Percentiles rank a stretch among this genome's conserved stretches.
Evolutionary conservation across 2,113 vertebrate genomes (phyloP).

Genomic region (Eupsittula cactorum): DNA sequence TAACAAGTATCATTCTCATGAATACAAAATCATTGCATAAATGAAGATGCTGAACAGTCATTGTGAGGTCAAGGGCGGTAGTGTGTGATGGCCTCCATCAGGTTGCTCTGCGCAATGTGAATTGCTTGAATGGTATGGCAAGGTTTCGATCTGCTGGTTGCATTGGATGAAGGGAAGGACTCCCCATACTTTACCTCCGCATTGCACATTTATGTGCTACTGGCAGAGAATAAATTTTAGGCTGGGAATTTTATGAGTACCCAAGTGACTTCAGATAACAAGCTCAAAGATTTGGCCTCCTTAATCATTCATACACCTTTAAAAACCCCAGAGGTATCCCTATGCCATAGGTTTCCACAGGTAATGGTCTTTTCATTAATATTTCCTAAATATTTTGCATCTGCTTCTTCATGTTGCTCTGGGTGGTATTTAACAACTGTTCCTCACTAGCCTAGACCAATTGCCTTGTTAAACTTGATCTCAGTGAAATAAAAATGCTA

Average conservation of each 20-base stretch:
- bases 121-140: neutral
- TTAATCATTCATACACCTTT: neutral
- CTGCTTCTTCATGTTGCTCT: neutral
- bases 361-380: neutral
- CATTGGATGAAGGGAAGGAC: neutral
- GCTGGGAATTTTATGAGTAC: neutral
- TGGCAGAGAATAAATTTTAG: neutral
- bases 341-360: neutral
- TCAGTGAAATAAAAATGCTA: neutral
- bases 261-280: neutral
- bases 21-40: slow-evolving; percentile 38
- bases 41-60: neutral
- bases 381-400: neutral
- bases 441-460: neutral
- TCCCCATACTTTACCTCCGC: neutral
- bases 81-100: neutral
- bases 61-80: neutral
- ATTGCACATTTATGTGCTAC: neutral
- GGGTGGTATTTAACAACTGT: neutral
- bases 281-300: neutral
- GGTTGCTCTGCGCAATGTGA: neutral
- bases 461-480: neutral
- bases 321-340: neutral
- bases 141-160: neutral
- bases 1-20: slow-evolving; percentile 32